Conservation (phyloP, 2,888 invertebrate genomes). For the Lottia gigantea region DNA sequence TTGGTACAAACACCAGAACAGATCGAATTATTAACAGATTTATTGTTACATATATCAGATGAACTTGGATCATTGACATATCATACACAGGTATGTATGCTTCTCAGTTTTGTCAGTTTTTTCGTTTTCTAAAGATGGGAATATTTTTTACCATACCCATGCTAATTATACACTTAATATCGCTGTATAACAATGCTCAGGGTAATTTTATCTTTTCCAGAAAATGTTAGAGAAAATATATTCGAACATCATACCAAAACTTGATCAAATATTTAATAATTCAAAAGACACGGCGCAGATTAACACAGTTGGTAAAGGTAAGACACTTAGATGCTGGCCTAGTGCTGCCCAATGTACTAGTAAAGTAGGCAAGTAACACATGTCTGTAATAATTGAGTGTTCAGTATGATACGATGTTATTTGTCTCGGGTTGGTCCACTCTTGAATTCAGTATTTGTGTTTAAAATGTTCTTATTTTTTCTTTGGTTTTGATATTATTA, state of each 20-base stretch:
- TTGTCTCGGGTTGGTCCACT: too few relatives aligned
- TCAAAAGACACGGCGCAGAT: conserved; percentile 7
- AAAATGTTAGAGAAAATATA: conserved; percentile 4
- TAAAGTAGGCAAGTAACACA: too few relatives aligned
- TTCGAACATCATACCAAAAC: conserved; percentile 5
- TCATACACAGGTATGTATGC: neutral
- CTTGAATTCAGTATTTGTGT: too few relatives aligned
- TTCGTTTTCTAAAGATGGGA: too few relatives aligned
- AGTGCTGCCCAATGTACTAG: neutral
- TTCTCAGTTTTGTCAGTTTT: neutral
- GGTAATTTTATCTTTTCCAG: conserved; percentile 4
- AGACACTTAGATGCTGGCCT: conserved; percentile 8
- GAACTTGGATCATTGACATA: neutral
- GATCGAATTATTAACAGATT: conserved; percentile 11
- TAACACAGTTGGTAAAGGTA: conserved; percentile 15
- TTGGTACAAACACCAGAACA: conserved; percentile 17
- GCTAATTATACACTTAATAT: too few relatives aligned
- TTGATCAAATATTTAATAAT: conserved; percentile 17
- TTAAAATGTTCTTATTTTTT: too few relatives aligned
- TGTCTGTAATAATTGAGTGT: too few relatives aligned
- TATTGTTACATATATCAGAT: neutral
- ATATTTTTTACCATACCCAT: neutral
- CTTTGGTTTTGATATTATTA: too few relatives aligned
- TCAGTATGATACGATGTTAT: too few relatives aligned
- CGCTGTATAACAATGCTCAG: too few relatives aligned